These are phyloP conservation scores for Lepeophtheirus salmonis DNA, from an alignment of 1,140 invertebrate genomes.

Conservation along the genomic window DNA sequence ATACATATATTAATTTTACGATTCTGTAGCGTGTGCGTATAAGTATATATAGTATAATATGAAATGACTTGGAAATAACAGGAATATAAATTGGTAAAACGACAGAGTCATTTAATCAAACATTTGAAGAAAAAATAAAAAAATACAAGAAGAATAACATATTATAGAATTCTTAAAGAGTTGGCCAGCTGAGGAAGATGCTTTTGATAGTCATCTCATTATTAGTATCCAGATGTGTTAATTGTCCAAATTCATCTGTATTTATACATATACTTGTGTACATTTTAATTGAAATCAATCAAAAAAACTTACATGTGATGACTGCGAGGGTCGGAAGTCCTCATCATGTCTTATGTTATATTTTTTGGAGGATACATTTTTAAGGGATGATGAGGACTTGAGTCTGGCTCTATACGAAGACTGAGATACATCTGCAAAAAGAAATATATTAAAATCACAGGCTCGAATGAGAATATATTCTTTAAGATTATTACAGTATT, in stretches of 20 bases:
- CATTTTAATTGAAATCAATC: neutral
- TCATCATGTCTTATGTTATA: neutral
- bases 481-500: neutral
- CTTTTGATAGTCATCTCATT: too few species aligned
- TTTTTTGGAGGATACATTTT: neutral
- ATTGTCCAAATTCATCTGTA: too few species aligned
- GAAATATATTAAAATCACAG: neutral
- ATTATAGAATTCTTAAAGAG: too few species aligned
- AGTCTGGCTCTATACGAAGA: neutral
- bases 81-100: too few species aligned
- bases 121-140: too few species aligned
- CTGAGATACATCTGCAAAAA: neutral
- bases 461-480: neutral
- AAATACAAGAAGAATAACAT: too few species aligned
- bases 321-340: neutral
- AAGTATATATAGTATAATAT: too few species aligned
- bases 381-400: neutral
- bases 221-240: too few species aligned
- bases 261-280: neutral
- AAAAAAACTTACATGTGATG: neutral
- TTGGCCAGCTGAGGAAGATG: too few species aligned
- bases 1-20: neutral
- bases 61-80: too few species aligned
- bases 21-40: too few species aligned
- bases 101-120: too few species aligned